These are phyloP conservation scores for Drosophila fuyamai DNA, from an alignment of 1,140 invertebrate genomes.

Conservation along the genomic window DNA sequence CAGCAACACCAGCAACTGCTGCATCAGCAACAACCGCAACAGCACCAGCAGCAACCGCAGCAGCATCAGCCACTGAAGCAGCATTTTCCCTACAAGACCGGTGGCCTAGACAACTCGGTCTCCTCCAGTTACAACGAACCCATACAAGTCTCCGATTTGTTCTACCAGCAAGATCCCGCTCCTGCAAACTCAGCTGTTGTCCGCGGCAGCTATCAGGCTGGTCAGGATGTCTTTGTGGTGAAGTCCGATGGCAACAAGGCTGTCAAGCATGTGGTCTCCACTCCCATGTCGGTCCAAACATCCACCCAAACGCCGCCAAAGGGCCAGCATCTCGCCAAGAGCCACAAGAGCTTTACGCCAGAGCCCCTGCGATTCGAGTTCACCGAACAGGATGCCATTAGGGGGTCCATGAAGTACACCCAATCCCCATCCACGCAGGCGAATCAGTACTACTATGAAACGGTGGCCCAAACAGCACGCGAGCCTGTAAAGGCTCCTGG, in stretches of 20 bases:
- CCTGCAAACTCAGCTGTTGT: constrained; percentile 63
- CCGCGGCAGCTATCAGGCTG: constrained; percentile 75
- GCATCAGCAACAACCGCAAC: constrained; percentile 14
- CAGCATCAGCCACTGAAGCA: constrained; percentile 30
- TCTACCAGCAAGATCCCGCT: constrained; percentile 75
- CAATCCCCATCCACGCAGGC: constrained; percentile 56
- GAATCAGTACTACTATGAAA: constrained; percentile 61
- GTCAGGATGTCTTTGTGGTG: constrained; percentile 74
- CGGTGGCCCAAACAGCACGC: constrained; percentile 35
- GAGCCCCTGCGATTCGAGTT: constrained; percentile 79
- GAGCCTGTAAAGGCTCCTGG: constrained; percentile 23
- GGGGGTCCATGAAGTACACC: constrained; percentile 66
- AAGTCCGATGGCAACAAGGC: constrained; percentile 80
- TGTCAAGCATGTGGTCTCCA: constrained; percentile 71
- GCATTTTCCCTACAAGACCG: constrained; percentile 11
- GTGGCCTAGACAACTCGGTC: constrained; percentile 37
- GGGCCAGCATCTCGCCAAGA: constrained; percentile 31
- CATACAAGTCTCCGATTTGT: constrained; percentile 71
- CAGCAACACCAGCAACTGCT: constrained; percentile 13
- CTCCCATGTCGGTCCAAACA: constrained; percentile 26
- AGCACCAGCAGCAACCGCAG: constrained; percentile 12
- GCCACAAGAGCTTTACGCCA: constrained; percentile 53
- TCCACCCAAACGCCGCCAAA: constrained; percentile 50
- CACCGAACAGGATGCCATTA: constrained; percentile 75
- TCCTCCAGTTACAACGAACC: constrained; percentile 68